Base-by-base conservation (phyloP, 2,888 invertebrate genomes). In the Rhingia rostrata region DNA sequence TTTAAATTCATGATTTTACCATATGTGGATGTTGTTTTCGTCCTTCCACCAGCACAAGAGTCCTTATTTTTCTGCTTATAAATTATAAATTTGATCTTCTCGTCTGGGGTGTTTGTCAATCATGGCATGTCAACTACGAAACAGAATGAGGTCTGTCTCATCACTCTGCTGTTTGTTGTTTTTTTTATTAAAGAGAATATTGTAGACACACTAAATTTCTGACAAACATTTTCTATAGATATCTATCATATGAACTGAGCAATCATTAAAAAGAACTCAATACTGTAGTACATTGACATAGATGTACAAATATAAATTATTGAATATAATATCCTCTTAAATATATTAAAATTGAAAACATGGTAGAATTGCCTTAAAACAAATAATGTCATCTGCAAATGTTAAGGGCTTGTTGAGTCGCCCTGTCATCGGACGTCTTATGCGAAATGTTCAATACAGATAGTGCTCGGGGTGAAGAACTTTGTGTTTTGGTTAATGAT, bases 81-180 rank as follows among this genome's bases (percentile, higher is more conserved):
- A 73, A 80, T 73, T 80, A 67, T 80, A 54, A 73, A 80, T 73
- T 73, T 60, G 54, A 54, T 61, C 53, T 73, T 12, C 49, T 66
- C 45, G 58, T 60, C 43, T 72, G 43, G 51, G 51, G 54, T 63
- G 78, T 45, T 72, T 58, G 70, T 78, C 70, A 58, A 72, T 78
- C 77, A 77, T 47, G 39, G 37, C 61, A 61, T 77, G 69, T 63
- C 69, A 69, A 69, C 77, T 22, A 22, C 22, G 22, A 22, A 22
- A 22, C 22, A 22, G 22, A 22, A 22, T 22, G 22, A 22, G 22
- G 22, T 22, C 22, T 45, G n/a, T 6, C 43, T n/a, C n/a, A 12
- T 45, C 22, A 39, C 7, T 6, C 6, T 2, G n/a, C 1, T 45
- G 12, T 45, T 45, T 12, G 6, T 4, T 12, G 6, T 43, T 1